Percentiles rank a stretch among this genome's conserved stretches.
These are phyloP conservation scores for Trinectes maculatus DNA, from an alignment of 2,113 vertebrate species.

Conservation along the genomic window DNA sequence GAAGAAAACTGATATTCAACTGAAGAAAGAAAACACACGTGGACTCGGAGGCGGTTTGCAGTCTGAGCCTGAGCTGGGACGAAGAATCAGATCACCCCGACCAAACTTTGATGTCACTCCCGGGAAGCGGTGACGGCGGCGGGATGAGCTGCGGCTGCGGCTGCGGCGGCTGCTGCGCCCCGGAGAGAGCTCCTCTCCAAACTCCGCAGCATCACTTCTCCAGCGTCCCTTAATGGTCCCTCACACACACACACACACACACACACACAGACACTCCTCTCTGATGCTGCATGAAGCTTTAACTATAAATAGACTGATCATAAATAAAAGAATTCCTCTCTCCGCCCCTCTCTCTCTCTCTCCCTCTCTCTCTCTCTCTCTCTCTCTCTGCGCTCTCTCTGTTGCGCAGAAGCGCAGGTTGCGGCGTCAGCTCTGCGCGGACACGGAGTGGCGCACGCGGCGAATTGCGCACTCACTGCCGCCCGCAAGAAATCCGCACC, in stretches of 20 bases:
- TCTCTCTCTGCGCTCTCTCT: too few species aligned
- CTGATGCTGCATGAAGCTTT: neutral
- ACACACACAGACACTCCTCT: neutral
- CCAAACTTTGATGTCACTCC: constrained; percentile 67
- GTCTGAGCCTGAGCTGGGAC: too few species aligned
- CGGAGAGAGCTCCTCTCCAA: constrained; percentile 52
- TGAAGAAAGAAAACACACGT: too few species aligned
- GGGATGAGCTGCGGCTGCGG: constrained; percentile 37
- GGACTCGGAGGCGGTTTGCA: too few species aligned
- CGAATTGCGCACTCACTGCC: constrained; percentile 48
- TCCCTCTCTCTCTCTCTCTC: too few species aligned
- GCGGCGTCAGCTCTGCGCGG: constrained; percentile 47
- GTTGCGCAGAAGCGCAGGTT: constrained; percentile 26
- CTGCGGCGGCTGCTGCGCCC: constrained; percentile 49
- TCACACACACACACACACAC: constrained; percentile 2
- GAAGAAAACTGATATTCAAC: too few species aligned
- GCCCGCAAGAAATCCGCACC: constrained; percentile 60
- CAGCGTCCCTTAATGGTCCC: constrained; percentile 40
- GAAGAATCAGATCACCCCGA: constrained; percentile 31
- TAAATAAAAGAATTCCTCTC: constrained; percentile 35
- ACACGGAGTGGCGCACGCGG: constrained; percentile 40
- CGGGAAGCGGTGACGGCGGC: constrained; percentile 50
- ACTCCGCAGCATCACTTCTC: constrained; percentile 67
- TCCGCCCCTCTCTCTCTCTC: too few species aligned
- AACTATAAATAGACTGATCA: constrained; percentile 20